phyloP scores from a whole-genome alignment of 2,113 vertebrate genomes.

The Hypocryptadius cinnamomeus region DNA sequence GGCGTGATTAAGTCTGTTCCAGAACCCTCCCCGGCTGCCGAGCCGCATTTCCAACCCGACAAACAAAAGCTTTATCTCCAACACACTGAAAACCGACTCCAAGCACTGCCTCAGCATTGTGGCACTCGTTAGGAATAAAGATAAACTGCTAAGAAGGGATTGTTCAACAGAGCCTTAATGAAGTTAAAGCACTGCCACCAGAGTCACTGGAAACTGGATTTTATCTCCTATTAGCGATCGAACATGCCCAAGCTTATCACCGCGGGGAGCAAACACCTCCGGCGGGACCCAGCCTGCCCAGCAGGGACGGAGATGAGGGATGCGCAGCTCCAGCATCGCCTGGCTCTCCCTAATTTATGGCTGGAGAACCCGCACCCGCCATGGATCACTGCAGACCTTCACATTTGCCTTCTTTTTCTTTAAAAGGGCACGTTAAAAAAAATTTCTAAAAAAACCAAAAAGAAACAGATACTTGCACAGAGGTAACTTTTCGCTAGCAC shows the following conservation, averaged over 20 bases:
- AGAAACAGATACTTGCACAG: rapidly evolving
- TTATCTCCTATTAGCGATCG: neutral
- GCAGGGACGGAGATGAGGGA: neutral
- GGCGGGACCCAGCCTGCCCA: neutral
- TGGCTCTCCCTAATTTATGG: rapidly evolving
- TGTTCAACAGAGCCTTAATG: neutral
- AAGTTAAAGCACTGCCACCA: neutral
- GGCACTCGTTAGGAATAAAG: neutral
- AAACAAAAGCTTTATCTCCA: constrained; percentile 38
- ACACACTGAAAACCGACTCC: neutral
- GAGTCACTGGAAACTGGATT: neutral
- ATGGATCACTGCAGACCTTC: rapidly evolving
- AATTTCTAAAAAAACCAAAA: neutral
- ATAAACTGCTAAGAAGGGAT: neutral
- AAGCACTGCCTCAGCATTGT: neutral
- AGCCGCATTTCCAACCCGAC: neutral
- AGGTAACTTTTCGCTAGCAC: neutral
- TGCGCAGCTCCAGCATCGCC: neutral
- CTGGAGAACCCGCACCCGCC: rapidly evolving
- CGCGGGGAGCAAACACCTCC: neutral
- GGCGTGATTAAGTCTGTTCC: neutral
- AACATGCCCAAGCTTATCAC: neutral
- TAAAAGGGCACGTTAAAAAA: neutral
- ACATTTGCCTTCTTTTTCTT: rapidly evolving
- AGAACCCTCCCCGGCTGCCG: neutral